Evolutionary conservation across 2,888 invertebrate genomes (phyloP), one percentile per base, ranked within the genome.

Genomic region (Cotesia congregata): DNA sequence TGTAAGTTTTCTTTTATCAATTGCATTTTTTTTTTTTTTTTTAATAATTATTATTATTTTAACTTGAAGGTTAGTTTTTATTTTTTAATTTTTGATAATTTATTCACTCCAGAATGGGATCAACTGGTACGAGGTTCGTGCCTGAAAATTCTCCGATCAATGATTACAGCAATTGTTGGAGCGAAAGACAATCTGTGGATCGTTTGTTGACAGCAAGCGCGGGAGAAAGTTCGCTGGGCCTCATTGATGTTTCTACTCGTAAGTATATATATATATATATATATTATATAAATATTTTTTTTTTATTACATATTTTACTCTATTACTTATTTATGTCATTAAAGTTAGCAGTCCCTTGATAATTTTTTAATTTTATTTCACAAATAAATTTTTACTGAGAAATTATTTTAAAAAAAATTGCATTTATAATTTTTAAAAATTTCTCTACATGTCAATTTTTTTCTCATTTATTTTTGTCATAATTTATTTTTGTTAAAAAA

Each of bases 221-320:
- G 1, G 78, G 77, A 1, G 81, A 82, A 3, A 84, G 85, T 50
- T 85, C 86, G 1, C 79, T 88, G 50, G 88, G 88, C 39, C 83
- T 88, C 67, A 78, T 88, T n/a, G 85, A 86, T 72, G 82, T 87
- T 71, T 85, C 87, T 30, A 83, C 82, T 6, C 80, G 87, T 86
- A 73, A 83, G 82, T 50, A 17, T 67, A 9, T 7, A 59, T 41
- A 9, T 7, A 59, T 41, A 9, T 7, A 59, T 41, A n/a, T n/a
- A 9, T 7, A 59, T 41, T n/a, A 6, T 60, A 40, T 9, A 1
- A 60, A 9, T 41, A 17, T 74, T 30, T 30, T 30, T 30, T 7
- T 68, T 41, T 65, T 76, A 62, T 9, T 59, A 62, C 12, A 12
- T 39, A 12, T 59, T 59, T 9, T 2, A 71, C 12, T 15, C 30